Conservation (phyloP, 1,140 invertebrate genomes). For the Trachymyrmex septentrionalis region DNA sequence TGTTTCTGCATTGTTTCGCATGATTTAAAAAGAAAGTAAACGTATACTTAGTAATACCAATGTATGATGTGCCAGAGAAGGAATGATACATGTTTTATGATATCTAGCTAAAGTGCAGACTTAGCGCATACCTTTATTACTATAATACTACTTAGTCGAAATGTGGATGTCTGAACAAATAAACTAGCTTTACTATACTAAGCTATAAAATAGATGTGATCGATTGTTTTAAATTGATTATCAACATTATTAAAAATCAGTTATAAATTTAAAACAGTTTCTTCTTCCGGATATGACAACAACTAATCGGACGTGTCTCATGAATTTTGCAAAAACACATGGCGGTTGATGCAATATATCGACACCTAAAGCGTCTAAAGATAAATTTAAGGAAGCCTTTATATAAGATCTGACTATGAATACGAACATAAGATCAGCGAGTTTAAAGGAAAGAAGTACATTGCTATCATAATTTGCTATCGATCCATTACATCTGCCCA, state of each 20-base stretch:
- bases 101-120: slow-evolving; percentile 87
- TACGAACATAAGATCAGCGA: neutral
- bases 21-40: slow-evolving; percentile 85
- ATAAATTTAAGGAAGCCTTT: too few relatives aligned
- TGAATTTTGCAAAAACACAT: slow-evolving; percentile 83
- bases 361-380: slow-evolving; percentile 81
- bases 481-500: neutral
- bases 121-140: slow-evolving; percentile 87
- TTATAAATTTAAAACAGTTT: slow-evolving; percentile 81
- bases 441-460: neutral
- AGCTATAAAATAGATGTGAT: slow-evolving; percentile 86
- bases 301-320: slow-evolving; percentile 86
- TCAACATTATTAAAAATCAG: slow-evolving; percentile 71
- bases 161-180: slow-evolving; percentile 87
- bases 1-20: slow-evolving; percentile 81
- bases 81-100: slow-evolving; percentile 87
- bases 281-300: slow-evolving; percentile 87
- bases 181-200: slow-evolving; percentile 87
- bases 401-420: too few relatives aligned
- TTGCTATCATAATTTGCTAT: slow-evolving; percentile 20
- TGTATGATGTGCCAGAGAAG: slow-evolving; percentile 87
- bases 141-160: slow-evolving; percentile 87
- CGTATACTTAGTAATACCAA: slow-evolving; percentile 86
- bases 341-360: slow-evolving; percentile 84
- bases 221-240: slow-evolving; percentile 80